These are phyloP conservation scores for Chondrosia reniformis DNA, from an alignment of 37 sponge, comb jelly and placozoan species.

Conservation along the genomic window DNA sequence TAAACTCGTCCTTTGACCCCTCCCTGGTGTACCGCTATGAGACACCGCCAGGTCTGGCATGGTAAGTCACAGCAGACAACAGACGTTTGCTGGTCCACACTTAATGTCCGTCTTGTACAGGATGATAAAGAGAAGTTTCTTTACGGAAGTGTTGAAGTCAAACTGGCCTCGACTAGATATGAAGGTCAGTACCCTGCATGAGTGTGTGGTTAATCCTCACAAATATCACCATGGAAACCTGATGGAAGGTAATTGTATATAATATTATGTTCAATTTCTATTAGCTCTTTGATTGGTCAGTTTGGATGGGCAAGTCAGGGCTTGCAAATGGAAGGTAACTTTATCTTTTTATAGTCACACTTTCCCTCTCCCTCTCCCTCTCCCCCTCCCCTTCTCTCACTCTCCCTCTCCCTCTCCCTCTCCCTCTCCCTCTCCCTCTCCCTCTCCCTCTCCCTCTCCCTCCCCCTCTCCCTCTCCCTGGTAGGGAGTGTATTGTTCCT, in stretches of 20 bases:
- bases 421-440: slow-evolving; percentile 10
- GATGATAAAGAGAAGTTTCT: slow-evolving; percentile 18
- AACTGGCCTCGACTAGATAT: slow-evolving; percentile 83
- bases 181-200: not conserved
- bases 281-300: slow-evolving; percentile 89
- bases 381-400: not conserved
- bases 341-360: not conserved
- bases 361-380: not conserved
- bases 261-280: not conserved
- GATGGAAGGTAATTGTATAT: not conserved
- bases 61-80: slow-evolving; percentile 30
- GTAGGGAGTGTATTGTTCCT: slow-evolving; percentile 86
- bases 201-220: too few species aligned
- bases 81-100: too few species aligned
- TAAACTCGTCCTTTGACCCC: slow-evolving; percentile 73
- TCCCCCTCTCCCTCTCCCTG: not conserved
- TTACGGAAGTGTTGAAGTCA: slow-evolving; percentile 74
- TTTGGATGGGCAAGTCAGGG: slow-evolving; percentile 83
- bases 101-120: not conserved
- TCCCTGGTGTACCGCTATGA: slow-evolving; percentile 80
- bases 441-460: slow-evolving; percentile 10
- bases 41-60: slow-evolving; percentile 94
- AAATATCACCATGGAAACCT: not conserved
- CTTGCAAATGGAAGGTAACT: slow-evolving; percentile 59
- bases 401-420: slow-evolving; percentile 9